Percentiles rank a stretch among this genome's conserved stretches.
These are phyloP conservation scores for Callimico goeldii DNA, from an alignment of 2,797 vertebrate species.

Conservation along the genomic window DNA sequence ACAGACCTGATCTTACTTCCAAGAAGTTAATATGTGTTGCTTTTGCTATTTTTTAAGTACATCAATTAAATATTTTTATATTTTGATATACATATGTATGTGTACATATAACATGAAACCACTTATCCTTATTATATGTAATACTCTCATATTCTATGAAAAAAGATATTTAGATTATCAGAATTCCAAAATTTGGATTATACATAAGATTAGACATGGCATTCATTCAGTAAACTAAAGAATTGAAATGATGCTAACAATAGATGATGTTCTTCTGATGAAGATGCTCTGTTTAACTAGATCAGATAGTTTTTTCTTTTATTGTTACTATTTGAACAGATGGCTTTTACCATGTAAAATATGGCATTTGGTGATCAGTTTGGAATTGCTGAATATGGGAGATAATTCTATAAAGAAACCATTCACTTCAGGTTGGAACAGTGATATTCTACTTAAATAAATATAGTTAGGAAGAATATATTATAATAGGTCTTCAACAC, in stretches of 20 bases:
- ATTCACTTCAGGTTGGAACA: neutral
- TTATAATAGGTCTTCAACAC: neutral
- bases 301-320: neutral
- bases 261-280: neutral
- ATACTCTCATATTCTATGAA: neutral
- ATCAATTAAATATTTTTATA: neutral
- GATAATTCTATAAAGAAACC: neutral
- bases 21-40: neutral
- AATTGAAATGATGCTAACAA: neutral
- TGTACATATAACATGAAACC: neutral
- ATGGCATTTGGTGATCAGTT: neutral
- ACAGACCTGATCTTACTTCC: neutral
- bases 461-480: neutral
- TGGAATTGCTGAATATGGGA: neutral
- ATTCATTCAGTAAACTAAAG: conserved; percentile 25
- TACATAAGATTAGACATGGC: neutral
- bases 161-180: neutral
- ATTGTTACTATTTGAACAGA: conserved; percentile 18
- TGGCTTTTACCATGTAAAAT: conserved; percentile 23
- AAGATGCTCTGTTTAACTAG: conserved; percentile 9
- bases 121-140: neutral
- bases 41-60: conserved; percentile 1
- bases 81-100: neutral
- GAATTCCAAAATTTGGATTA: conserved; percentile 33
- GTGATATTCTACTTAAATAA: neutral